Evolutionary conservation across 2,113 vertebrate genomes (phyloP).

Genomic region (Sisor rabdophorus): DNA sequence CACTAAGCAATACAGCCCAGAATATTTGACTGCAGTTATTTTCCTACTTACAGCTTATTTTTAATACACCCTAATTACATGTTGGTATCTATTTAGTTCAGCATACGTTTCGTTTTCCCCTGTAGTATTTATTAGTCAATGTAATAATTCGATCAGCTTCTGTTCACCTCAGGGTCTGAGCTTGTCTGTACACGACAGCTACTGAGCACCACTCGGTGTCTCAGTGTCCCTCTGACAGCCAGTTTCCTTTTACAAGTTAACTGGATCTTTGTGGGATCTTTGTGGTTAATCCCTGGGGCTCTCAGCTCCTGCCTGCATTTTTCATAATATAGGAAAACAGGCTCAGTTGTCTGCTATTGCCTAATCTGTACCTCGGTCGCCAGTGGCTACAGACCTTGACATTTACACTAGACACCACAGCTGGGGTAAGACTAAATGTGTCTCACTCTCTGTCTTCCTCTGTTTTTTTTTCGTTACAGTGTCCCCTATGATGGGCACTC

Average conservation of each 20-base stretch:
- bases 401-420: background rate
- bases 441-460: conserved; percentile 16
- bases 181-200: conserved; percentile 52
- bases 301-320: conserved; percentile 50
- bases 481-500: conserved; percentile 92
- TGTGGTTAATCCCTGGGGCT: conserved; percentile 36
- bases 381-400: conserved; percentile 10
- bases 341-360: conserved; percentile 21
- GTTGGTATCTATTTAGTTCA: background rate
- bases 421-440: background rate
- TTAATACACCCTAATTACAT: background rate
- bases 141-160: background rate
- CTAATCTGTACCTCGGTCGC: conserved; percentile 3
- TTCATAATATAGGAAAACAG: conserved; percentile 51
- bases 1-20: no score
- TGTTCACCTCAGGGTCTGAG: conserved; percentile 2
- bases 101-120: background rate
- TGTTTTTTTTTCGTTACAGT: conserved; percentile 73
- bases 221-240: conserved; percentile 40
- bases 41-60: background rate
- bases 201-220: conserved; percentile 40
- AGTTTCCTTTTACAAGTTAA: conserved; percentile 49
- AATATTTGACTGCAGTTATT: background rate
- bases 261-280: conserved; percentile 56
- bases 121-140: background rate